phyloP scores from a whole-genome alignment of 2,797 vertebrate genomes.

The Acrossocheilus fasciatus region DNA sequence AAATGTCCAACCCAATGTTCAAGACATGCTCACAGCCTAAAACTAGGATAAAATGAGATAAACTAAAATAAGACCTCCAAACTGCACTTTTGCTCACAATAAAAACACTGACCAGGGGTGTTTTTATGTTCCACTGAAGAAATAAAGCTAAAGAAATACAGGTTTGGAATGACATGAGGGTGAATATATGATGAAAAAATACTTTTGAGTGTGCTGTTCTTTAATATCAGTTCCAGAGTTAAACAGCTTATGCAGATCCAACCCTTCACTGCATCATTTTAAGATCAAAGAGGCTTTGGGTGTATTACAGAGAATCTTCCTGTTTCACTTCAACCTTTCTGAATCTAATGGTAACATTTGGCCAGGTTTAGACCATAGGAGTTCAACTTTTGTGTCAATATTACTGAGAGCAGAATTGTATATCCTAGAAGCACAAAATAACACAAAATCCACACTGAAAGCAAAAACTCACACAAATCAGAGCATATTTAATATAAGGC shows the following conservation, averaged over 20 bases:
- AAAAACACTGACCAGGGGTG: too few species aligned
- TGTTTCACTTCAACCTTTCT: not conserved
- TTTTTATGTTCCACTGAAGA: not conserved
- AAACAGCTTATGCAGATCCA: not conserved
- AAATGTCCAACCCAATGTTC: not conserved
- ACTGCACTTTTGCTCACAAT: not conserved
- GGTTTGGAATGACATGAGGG: not conserved
- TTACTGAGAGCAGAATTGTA: slow-evolving; percentile 11
- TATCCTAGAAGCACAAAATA: not conserved
- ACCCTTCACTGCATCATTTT: not conserved
- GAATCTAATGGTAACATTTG: not conserved
- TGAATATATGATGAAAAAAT: not conserved
- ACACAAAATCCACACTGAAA: not conserved
- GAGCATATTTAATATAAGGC: not conserved
- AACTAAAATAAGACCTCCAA: not conserved
- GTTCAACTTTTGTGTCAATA: not conserved
- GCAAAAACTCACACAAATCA: not conserved
- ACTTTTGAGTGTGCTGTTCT: not conserved
- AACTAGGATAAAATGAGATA: not conserved
- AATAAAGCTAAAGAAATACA: not conserved
- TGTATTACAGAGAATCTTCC: not conserved
- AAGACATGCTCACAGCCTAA: not conserved
- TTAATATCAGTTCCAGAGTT: not conserved
- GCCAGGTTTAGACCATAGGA: not conserved
- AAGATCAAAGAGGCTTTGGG: not conserved